Conservation (phyloP, 1,140 invertebrate genomes). For the Anastrepha ludens region DNA sequence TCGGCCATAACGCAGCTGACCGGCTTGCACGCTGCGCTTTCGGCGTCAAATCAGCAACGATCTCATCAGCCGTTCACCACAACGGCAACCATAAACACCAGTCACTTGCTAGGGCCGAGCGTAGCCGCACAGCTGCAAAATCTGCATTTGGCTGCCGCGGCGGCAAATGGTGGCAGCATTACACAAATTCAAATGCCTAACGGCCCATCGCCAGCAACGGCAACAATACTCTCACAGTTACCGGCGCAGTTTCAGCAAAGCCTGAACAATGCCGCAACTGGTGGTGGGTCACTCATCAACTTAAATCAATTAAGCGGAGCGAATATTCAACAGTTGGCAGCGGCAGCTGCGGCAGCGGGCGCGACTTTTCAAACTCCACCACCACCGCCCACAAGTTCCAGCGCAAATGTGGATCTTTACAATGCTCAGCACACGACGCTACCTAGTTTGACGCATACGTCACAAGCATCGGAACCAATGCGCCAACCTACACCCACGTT, state of each 20-base stretch:
- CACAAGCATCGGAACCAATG: conserved; percentile 67
- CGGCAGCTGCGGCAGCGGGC: conserved; percentile 60
- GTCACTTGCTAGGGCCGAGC: conserved; percentile 70
- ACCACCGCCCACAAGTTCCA: conserved; percentile 56
- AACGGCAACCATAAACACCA: conserved; percentile 71
- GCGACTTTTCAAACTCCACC: conserved; percentile 68
- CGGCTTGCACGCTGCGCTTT: conserved; percentile 68
- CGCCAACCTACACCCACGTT: conserved; percentile 68
- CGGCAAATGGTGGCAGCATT: conserved; percentile 64
- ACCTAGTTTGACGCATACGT: conserved; percentile 62
- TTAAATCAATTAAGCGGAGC: conserved; percentile 71
- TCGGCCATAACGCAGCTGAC: conserved; percentile 65
- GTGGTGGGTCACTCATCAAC: conserved; percentile 61
- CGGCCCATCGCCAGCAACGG: conserved; percentile 58
- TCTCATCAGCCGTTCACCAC: conserved; percentile 72
- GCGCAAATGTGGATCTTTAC: neutral
- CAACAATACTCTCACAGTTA: conserved; percentile 69
- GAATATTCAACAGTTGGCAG: conserved; percentile 71
- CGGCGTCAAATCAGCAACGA: conserved; percentile 69
- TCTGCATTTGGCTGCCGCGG: conserved; percentile 69
- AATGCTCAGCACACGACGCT: conserved; percentile 36
- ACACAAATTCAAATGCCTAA: conserved; percentile 74
- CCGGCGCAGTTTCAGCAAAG: conserved; percentile 71
- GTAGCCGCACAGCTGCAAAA: conserved; percentile 72
- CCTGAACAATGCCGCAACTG: conserved; percentile 63